These are phyloP conservation scores for Penaeus indicus DNA, from an alignment of 1,140 invertebrate genomes.

Conservation along the genomic window DNA sequence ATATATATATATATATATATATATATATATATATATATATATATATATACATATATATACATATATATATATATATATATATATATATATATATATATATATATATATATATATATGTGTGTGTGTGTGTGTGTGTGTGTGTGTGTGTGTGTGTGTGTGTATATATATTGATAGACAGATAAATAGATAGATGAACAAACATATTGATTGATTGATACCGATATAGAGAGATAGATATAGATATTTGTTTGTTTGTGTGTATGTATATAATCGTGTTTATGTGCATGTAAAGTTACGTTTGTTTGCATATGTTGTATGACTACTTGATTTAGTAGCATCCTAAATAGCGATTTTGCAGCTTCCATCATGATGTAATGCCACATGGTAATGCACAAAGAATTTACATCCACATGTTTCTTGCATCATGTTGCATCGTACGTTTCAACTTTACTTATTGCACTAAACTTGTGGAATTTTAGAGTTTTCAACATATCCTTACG, in stretches of 20 bases:
- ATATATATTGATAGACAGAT: conserved; percentile 1
- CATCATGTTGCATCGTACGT: too few relatives aligned
- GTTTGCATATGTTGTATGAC: background rate
- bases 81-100: background rate
- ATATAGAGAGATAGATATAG: background rate
- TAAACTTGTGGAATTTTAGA: too few relatives aligned
- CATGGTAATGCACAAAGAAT: too few relatives aligned
- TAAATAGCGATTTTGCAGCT: too few relatives aligned
- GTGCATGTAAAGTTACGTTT: background rate
- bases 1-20: conserved; percentile 14
- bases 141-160: too few relatives aligned
- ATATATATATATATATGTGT: conserved; percentile 8
- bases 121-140: background rate
- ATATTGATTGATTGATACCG: background rate
- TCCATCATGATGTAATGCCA: too few relatives aligned
- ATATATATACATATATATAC: conserved; percentile 18
- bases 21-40: background rate
- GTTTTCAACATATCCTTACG: too few relatives aligned
- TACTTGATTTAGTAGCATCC: too few relatives aligned
- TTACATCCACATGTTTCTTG: too few relatives aligned
- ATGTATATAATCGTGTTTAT: background rate
- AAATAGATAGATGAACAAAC: background rate
- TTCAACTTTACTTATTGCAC: too few relatives aligned
- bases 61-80: background rate
- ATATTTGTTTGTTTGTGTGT: background rate